Conservation (phyloP, 2,888 invertebrate species). For the Antheraea assamensis region DNA sequence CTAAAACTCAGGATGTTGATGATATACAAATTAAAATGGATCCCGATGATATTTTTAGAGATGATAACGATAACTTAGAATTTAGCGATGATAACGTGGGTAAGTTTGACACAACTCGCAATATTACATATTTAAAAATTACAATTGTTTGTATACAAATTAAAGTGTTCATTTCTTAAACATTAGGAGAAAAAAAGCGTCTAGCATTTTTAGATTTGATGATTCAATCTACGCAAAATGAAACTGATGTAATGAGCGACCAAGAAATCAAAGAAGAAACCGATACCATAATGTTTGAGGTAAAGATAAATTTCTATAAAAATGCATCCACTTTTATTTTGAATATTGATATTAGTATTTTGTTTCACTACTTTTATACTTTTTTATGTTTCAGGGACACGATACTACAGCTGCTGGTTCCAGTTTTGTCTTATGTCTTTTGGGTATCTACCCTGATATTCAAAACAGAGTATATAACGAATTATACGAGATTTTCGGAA, state of each 20-base stretch:
- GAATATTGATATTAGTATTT: not conserved
- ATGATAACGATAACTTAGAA: constrained; percentile 90
- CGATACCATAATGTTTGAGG: constrained; percentile 95
- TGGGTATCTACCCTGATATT: constrained; percentile 90
- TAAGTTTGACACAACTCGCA: constrained; percentile 40
- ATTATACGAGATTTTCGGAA: constrained; percentile 88
- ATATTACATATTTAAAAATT: not conserved
- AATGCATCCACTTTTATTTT: not conserved
- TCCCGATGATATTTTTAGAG: constrained; percentile 83
- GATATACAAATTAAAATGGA: constrained; percentile 59
- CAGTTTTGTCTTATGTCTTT: constrained; percentile 91
- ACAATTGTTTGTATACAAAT: not conserved
- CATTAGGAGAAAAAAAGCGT: constrained; percentile 88
- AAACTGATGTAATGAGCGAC: constrained; percentile 86
- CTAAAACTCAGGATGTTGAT: constrained; percentile 51
- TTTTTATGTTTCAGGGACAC: constrained; percentile 58
- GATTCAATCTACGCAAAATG: constrained; percentile 91
- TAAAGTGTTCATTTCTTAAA: not conserved
- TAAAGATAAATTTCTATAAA: constrained; percentile 38
- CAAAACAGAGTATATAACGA: constrained; percentile 89
- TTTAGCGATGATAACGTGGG: constrained; percentile 91
- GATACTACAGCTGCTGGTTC: constrained; percentile 87
- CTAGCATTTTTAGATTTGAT: constrained; percentile 94
- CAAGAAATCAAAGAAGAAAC: constrained; percentile 93
- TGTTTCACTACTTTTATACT: not conserved